Base-by-base conservation (phyloP, 2,888 invertebrate genomes). In the Drosophila percnosoma region DNA sequence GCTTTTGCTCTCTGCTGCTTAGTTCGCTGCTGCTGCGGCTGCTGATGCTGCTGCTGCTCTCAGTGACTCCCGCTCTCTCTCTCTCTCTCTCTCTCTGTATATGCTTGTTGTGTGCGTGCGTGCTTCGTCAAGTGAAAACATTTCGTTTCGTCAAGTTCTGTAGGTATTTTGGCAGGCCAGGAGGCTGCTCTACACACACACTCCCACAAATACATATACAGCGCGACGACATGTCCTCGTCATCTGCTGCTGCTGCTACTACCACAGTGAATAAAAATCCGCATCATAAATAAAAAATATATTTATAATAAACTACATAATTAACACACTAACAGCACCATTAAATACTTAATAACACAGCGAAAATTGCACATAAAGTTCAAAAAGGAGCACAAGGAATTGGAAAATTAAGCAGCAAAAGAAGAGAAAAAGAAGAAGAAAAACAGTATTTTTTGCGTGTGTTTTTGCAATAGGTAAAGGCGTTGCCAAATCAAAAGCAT, bases 141-240 rank as follows among this genome's bases (percentile, higher is more conserved):
- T 88, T 84, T 80, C 63, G 76, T 79, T 85, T 90, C 89, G 89
- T 89, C 66, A 68, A 88, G 90, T 82, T 90, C 78, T 83, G 89
- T 86, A 90, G 85, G 84, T 87, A 88, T 89, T 89, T 90, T 82
- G 79, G 79, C 75, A 71, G 74, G 57, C 60, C 70, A 71, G 65
- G 40, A 60, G 60, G 63, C 69, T 52, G 57, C 59, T 53, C 55
- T 55, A 27, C 21, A 27, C 55, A 75, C 73, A 87, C 65, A 78
- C 55, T 72, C 73, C 82, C 61, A 78, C 70, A 83, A 75, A 74
- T 73, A 80, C 75, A 72, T 73, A 74, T 66, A 75, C 68, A 78
- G 78, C 70, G 71, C 75, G 71, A 76, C 75, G 77, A 76, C 54
- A 73, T 77, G 66, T 80, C 62, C 74, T 76, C 74, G 63, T 83